Base-by-base conservation (phyloP, 2,888 invertebrate genomes). In the Latrodectus hesperus region DNA sequence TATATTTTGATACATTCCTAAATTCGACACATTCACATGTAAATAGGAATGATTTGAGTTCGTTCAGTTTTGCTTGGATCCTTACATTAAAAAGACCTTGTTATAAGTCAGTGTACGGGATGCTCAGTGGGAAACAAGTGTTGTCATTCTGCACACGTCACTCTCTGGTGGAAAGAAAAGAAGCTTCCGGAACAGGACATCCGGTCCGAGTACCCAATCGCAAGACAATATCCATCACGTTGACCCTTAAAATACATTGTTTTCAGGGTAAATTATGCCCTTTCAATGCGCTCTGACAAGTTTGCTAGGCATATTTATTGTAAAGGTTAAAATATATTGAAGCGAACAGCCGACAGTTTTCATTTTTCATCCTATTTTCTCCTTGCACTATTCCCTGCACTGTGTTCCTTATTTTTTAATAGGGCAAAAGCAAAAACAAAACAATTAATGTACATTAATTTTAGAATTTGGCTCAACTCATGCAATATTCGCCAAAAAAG, bases 171-270 rank as follows among this genome's bases (percentile, higher is more conserved):
- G 55, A 64, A 67, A 77, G 38, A 71, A 79, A 38, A 71, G 26
- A 55, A 70, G 22, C 67, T 81, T 81, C 81, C 81, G 73, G 73
- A 65, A 73, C 64, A 10, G 10, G n/a, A 38, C 81, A 67, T 81
- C 81, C 81, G 81, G 81, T 80, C 22, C 12, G 16, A 52, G 49
- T 49, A 49, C 12, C 52, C 38, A 38, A 38, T 38, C 53, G 72
- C 80, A 80, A 71, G 67, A 26, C 52, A 26, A 53, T 22, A 26
- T 73, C 52, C 67, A 53, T 67, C 71, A 51, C 64, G 71, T 72
- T 80, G 71, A 64, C 38, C 71, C 55, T 71, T 17, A 38, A 79
- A 79, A 79, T 79, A 64, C 72, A 74, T 81, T 81, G 81, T 81
- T 81, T 81, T 67, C 52, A 26, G 55, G 75, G 16, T 75, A 53